These are phyloP conservation scores for Sitophilus oryzae DNA, from an alignment of 1,140 invertebrate species.

Conservation along the genomic window DNA sequence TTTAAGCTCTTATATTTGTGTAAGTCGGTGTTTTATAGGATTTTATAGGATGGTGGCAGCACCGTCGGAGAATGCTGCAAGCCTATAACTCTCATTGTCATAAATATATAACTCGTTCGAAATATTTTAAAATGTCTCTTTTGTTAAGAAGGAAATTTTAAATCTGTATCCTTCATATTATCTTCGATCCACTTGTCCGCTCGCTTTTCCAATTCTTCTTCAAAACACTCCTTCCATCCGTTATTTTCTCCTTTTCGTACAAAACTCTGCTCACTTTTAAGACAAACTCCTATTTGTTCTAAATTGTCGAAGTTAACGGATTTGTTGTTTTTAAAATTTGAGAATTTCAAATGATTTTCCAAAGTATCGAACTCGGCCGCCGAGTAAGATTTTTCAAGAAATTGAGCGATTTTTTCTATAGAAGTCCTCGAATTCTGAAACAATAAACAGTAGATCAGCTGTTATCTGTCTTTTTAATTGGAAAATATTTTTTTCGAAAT, in stretches of 20 bases:
- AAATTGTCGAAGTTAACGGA: conserved; percentile 26
- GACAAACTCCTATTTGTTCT: conserved; percentile 21
- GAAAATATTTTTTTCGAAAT: too few species aligned
- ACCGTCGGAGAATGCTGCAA: too few species aligned
- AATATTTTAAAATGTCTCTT: too few species aligned
- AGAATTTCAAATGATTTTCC: conserved; percentile 60
- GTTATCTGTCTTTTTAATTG: too few species aligned
- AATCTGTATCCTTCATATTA: conserved; percentile 24
- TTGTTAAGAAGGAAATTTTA: conserved; percentile 25
- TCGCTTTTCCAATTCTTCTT: conserved; percentile 18
- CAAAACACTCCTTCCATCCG: conserved; percentile 31
- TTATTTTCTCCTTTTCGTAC: conserved; percentile 30
- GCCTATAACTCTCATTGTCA: too few species aligned
- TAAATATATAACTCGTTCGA: too few species aligned
- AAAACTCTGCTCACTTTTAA: conserved; percentile 19
- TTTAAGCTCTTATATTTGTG: background rate
- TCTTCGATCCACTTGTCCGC: conserved; percentile 33
- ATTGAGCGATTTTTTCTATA: conserved; percentile 52
- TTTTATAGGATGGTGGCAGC: too few species aligned
- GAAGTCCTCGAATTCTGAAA: conserved; percentile 51
- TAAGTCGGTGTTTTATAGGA: background rate
- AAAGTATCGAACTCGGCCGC: conserved; percentile 51
- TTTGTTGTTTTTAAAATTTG: conserved; percentile 65
- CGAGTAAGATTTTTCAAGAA: conserved; percentile 53
- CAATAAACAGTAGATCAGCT: too few species aligned